phyloP scores from a whole-genome alignment of 2,113 vertebrate species.

The Kryptolebias marmoratus region DNA sequence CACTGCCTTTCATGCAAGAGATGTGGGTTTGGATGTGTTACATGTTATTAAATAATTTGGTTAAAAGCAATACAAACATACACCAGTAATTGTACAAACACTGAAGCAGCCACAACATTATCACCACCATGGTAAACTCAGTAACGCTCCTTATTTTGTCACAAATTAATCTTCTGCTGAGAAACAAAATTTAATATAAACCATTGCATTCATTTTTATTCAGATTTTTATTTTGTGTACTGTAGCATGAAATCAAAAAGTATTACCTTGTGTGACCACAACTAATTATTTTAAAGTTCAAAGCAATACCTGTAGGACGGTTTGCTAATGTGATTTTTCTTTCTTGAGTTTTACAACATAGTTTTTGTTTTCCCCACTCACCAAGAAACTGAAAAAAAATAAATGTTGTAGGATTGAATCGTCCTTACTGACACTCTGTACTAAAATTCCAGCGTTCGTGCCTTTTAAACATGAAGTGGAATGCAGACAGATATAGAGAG shows the following conservation, averaged over 20 bases:
- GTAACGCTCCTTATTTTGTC: background rate
- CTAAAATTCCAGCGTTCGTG: background rate
- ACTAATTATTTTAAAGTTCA: too few species aligned
- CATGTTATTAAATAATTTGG: too few species aligned
- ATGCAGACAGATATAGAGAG: slow-evolving; percentile 28
- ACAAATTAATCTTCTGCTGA: background rate
- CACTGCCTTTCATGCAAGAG: too few species aligned
- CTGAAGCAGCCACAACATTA: background rate
- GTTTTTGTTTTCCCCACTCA: too few species aligned
- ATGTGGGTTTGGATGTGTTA: too few species aligned
- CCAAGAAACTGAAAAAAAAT: background rate
- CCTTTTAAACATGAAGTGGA: slow-evolving; percentile 19
- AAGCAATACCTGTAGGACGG: background rate
- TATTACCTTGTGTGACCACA: background rate
- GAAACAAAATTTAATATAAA: background rate
- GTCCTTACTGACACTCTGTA: background rate
- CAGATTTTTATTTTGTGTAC: background rate
- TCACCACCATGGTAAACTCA: background rate
- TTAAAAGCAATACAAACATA: too few species aligned
- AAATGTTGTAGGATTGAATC: background rate
- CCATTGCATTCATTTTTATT: too few species aligned
- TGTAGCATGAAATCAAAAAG: background rate
- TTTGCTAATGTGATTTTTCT: background rate
- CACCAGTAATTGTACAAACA: background rate
- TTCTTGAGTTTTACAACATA: background rate